A percentile compares a stretch with the other conserved stretches of the same genome.
These are phyloP conservation scores for Odontomachus brunneus DNA, from an alignment of 1,140 invertebrate species.

Conservation along the genomic window DNA sequence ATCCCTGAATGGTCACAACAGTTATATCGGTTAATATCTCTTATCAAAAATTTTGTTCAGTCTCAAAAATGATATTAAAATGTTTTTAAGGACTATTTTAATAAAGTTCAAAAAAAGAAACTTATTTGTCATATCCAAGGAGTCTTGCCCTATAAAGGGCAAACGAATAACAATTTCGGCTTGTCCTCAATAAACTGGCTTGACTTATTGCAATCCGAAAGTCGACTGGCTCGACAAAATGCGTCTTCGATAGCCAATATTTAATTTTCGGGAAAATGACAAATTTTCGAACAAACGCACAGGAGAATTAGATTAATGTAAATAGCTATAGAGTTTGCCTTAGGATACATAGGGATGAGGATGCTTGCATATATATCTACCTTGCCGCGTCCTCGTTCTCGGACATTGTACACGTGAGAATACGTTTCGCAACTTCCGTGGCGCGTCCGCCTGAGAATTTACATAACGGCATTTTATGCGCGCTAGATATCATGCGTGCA, in stretches of 20 bases:
- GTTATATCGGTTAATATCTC: too few species aligned
- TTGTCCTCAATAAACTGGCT: too few species aligned
- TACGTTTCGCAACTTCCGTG: slow-evolving; percentile 25
- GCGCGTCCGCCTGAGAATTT: slow-evolving; percentile 24
- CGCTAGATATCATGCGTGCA: slow-evolving; percentile 46
- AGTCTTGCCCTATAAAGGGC: too few species aligned
- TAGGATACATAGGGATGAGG: not conserved
- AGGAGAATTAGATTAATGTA: slow-evolving; percentile 36
- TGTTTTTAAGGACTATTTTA: too few species aligned
- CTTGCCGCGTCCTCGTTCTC: not conserved
- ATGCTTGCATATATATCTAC: not conserved
- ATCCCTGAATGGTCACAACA: too few species aligned
- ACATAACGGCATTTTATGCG: slow-evolving; percentile 51
- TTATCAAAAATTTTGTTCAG: too few species aligned
- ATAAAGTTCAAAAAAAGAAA: too few species aligned
- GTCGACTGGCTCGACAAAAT: too few species aligned
- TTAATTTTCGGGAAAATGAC: not conserved
- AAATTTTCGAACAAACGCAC: not conserved
- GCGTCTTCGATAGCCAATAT: not conserved
- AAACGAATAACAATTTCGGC: too few species aligned
- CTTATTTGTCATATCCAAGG: too few species aligned
- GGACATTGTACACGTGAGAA: slow-evolving; percentile 31
- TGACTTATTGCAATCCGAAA: not conserved
- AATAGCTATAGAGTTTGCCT: slow-evolving; percentile 10
- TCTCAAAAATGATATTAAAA: too few species aligned